Conservation (phyloP, 2,797 vertebrate genomes). For the Urocyon cinereoargenteus region DNA sequence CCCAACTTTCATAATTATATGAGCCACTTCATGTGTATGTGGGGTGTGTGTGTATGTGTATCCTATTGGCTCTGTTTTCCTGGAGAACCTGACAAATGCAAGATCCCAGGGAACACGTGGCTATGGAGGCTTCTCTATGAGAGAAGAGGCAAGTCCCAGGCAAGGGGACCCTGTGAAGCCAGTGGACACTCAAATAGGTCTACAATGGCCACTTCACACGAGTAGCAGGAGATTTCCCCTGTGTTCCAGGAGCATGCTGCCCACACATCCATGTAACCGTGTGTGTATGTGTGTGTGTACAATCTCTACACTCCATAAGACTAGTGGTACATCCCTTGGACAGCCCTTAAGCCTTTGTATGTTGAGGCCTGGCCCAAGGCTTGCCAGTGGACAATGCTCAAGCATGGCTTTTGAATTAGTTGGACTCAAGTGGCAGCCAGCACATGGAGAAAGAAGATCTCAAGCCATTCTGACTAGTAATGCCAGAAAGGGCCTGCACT, state of each 20-base stretch:
- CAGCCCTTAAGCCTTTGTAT: not conserved
- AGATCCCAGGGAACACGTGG: not conserved
- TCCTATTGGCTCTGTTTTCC: not conserved
- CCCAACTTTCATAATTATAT: not conserved
- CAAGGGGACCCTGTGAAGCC: not conserved
- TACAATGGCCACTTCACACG: not conserved
- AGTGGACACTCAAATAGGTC: not conserved
- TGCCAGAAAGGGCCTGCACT: not conserved
- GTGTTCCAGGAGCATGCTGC: not conserved
- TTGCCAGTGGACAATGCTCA: not conserved
- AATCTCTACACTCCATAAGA: not conserved
- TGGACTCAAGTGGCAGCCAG: not conserved
- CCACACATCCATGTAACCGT: not conserved
- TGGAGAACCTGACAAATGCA: not conserved
- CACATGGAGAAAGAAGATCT: accelerated
- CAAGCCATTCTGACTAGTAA: not conserved
- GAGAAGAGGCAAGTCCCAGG: not conserved
- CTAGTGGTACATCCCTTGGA: not conserved
- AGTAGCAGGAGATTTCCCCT: too few relatives aligned
- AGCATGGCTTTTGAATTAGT: not conserved
- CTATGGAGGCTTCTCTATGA: not conserved
- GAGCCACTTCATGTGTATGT: not conserved
- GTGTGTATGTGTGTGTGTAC: not conserved
- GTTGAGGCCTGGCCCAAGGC: not conserved
- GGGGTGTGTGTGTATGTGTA: not conserved